Conservation (phyloP, 2,113 vertebrate species). For the Lampris megalopsis region DNA sequence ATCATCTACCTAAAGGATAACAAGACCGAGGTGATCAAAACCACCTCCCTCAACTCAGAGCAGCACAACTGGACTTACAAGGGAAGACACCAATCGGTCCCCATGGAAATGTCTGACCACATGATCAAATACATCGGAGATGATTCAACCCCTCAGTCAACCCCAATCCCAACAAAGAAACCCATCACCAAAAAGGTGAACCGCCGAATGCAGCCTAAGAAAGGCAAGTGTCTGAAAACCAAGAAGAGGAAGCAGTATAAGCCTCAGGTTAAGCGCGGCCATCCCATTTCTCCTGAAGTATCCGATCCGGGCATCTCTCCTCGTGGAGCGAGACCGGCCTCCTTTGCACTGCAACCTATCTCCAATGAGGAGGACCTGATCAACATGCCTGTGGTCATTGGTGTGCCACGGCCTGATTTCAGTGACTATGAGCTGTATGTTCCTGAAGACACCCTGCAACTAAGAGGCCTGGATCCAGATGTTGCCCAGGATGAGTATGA, state of each 20-base stretch:
- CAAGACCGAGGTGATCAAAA: conserved; percentile 69
- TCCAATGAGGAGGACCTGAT: conserved; percentile 65
- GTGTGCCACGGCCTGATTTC: conserved; percentile 85
- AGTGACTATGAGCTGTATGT: conserved; percentile 83
- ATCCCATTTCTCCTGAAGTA: conserved; percentile 68
- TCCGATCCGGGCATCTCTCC: conserved; percentile 65
- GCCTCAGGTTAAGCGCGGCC: conserved; percentile 58
- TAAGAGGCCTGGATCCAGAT: conserved; percentile 39
- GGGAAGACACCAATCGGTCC: conserved; percentile 54
- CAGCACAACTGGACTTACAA: conserved; percentile 79
- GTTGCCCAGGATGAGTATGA: conserved; percentile 78
- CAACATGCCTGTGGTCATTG: conserved; percentile 79
- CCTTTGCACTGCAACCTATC: not conserved
- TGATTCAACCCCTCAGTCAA: conserved; percentile 30
- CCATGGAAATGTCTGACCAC: conserved; percentile 68
- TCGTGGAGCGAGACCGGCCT: conserved; percentile 50
- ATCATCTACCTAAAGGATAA: conserved; percentile 78
- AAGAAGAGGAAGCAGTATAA: conserved; percentile 76
- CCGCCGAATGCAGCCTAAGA: conserved; percentile 56
- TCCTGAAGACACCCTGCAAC: conserved; percentile 54
- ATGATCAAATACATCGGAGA: conserved; percentile 74
- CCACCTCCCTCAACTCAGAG: conserved; percentile 61
- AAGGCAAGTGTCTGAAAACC: conserved; percentile 76
- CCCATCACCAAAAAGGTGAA: conserved; percentile 54
- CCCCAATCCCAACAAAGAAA: conserved; percentile 41